These are phyloP conservation scores for Anoplophora glabripennis DNA, from an alignment of 1,140 invertebrate species.

Conservation along the genomic window DNA sequence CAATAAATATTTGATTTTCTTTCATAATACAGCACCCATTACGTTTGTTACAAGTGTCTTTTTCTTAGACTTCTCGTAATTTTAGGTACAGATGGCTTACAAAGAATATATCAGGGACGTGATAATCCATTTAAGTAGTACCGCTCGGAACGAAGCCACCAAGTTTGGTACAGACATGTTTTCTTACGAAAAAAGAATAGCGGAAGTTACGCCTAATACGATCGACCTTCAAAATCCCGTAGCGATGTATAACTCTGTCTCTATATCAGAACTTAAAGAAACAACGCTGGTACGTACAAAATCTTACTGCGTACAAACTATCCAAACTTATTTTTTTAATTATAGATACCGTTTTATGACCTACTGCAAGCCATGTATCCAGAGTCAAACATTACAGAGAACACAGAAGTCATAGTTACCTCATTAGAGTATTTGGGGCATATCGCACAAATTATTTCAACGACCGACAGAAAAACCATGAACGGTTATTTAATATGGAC, in stretches of 20 bases:
- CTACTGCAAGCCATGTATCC: conserved; percentile 58
- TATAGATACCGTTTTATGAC: conserved; percentile 56
- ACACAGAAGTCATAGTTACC: conserved; percentile 55
- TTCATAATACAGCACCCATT: too few relatives aligned
- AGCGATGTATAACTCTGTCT: conserved; percentile 45
- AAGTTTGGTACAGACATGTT: conserved; percentile 60
- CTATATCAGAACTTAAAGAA: conserved; percentile 49
- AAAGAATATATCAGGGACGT: conserved; percentile 58
- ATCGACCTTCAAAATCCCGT: conserved; percentile 46
- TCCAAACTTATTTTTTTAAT: conserved; percentile 12
- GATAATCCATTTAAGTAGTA: conserved; percentile 51
- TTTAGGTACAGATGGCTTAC: conserved; percentile 55
- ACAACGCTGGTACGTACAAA: conserved; percentile 49
- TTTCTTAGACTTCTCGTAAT: conserved; percentile 9
- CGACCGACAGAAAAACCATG: conserved; percentile 56
- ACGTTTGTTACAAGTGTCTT: too few relatives aligned
- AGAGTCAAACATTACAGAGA: conserved; percentile 51
- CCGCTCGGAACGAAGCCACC: conserved; percentile 50
- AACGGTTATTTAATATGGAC: conserved; percentile 65
- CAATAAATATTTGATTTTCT: too few relatives aligned
- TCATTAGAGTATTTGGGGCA: conserved; percentile 55
- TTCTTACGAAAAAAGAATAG: conserved; percentile 59
- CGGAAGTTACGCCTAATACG: conserved; percentile 53
- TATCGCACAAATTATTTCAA: conserved; percentile 56
- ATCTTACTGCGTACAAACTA: neutral